A percentile compares a stretch with the other conserved stretches of the same genome.
Evolutionary conservation across 1,140 invertebrate species (phyloP).

Genomic region (Hyles euphorbiae): DNA sequence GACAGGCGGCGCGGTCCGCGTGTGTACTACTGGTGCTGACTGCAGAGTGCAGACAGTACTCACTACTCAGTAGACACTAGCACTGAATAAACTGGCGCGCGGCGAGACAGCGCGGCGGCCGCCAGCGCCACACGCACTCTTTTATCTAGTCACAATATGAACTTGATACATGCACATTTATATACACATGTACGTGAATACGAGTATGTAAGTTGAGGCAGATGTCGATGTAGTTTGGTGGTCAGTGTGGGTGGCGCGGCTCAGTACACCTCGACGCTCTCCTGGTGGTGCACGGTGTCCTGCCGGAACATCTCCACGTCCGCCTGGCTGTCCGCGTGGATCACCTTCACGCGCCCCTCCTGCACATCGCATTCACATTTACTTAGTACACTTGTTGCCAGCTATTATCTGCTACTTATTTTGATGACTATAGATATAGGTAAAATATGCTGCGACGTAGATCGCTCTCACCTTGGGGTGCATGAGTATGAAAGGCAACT

Average conservation of each 20-base stretch:
- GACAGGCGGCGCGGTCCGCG: too few species aligned
- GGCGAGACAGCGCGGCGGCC: neutral
- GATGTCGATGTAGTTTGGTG: neutral
- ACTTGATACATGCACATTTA: too few species aligned
- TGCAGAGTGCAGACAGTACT: too few species aligned
- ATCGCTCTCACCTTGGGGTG: slow-evolving; percentile 85
- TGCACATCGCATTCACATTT: slow-evolving; percentile 28
- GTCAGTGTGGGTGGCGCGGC: neutral
- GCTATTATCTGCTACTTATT: too few species aligned
- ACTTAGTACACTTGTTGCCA: too few species aligned
- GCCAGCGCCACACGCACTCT: neutral
- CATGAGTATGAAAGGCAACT: slow-evolving; percentile 98
- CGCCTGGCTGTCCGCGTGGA: slow-evolving; percentile 79
- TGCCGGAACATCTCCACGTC: slow-evolving; percentile 80
- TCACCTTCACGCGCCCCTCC: slow-evolving; percentile 76
- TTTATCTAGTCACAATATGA: too few species aligned
- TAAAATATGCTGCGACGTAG: too few species aligned
- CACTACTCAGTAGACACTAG: too few species aligned
- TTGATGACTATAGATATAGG: too few species aligned
- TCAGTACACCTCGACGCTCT: slow-evolving; percentile 72
- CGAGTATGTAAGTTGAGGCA: neutral
- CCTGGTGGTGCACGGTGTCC: slow-evolving; percentile 78
- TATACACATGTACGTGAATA: too few species aligned
- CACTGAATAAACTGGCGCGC: neutral
- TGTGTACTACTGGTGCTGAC: too few species aligned